Percentiles rank a stretch among this genome's conserved stretches.
Conservation (phyloP, 2,797 vertebrate species). For the Acanthornis magna region DNA sequence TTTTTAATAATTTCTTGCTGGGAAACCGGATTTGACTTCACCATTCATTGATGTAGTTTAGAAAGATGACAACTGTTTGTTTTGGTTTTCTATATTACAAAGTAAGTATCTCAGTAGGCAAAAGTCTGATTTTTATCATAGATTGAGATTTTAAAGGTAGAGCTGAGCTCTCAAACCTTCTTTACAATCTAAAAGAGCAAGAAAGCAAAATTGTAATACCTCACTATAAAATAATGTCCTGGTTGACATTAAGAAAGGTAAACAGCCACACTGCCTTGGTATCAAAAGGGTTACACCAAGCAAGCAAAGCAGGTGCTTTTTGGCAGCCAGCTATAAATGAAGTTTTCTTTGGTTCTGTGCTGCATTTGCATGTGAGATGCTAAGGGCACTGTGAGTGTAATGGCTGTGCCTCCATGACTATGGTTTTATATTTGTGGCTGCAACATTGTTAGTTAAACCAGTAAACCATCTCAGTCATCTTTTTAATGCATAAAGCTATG, state of each 20-base stretch:
- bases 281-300: background rate
- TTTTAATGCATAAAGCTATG: background rate
- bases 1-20: constrained; percentile 55
- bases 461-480: background rate
- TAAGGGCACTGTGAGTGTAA: background rate
- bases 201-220: background rate
- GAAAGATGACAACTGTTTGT: constrained; percentile 42
- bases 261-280: background rate
- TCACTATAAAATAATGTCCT: background rate
- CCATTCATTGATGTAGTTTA: constrained; percentile 56
- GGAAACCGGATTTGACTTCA: constrained; percentile 63
- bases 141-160: background rate
- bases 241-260: background rate
- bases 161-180: background rate
- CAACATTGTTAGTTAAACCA: background rate
- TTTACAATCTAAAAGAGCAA: background rate
- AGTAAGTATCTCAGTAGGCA: background rate
- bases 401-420: background rate
- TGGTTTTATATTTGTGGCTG: background rate
- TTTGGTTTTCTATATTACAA: constrained; percentile 27
- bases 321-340: background rate
- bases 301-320: background rate
- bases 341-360: background rate
- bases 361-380: background rate
- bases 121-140: background rate